Percentiles rank a stretch among this genome's conserved stretches.
Conservation (phyloP, 2,888 invertebrate genomes). For the Spialia ferax region DNA sequence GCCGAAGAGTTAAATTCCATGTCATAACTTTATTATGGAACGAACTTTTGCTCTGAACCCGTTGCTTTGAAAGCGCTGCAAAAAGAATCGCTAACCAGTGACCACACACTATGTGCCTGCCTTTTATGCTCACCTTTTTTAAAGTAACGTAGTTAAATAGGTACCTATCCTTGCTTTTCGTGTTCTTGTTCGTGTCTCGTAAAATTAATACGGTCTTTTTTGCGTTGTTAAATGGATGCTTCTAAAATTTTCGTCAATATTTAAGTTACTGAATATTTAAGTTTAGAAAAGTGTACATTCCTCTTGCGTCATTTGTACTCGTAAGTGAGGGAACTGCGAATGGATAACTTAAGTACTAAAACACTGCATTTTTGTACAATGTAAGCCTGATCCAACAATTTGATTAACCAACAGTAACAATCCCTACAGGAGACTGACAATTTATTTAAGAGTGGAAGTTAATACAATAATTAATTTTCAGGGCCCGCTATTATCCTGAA, state of each 20-base stretch:
- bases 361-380: not conserved
- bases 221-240: not conserved
- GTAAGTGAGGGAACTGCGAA: too few relatives aligned
- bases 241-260: not conserved
- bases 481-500: conserved; percentile 80
- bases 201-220: not conserved
- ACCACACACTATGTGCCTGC: conserved; percentile 17
- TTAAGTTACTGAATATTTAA: not conserved
- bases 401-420: not conserved
- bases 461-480: conserved; percentile 71
- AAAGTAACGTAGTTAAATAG: not conserved
- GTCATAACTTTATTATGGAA: conserved; percentile 36
- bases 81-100: conserved; percentile 29
- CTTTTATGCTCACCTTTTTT: conserved; percentile 9
- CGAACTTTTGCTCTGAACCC: conserved; percentile 6
- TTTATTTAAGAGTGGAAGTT: conserved; percentile 30
- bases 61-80: conserved; percentile 21
- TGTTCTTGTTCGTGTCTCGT: not conserved
- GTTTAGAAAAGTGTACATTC: not conserved
- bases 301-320: not conserved
- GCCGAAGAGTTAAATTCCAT: conserved; percentile 36
- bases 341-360: too few relatives aligned
- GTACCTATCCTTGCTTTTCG: not conserved
- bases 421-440: not conserved
- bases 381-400: not conserved